A percentile compares a stretch with the other conserved stretches of the same genome.
Conservation (phyloP, 2,888 invertebrate species). For the Epinotia brunnichana region DNA sequence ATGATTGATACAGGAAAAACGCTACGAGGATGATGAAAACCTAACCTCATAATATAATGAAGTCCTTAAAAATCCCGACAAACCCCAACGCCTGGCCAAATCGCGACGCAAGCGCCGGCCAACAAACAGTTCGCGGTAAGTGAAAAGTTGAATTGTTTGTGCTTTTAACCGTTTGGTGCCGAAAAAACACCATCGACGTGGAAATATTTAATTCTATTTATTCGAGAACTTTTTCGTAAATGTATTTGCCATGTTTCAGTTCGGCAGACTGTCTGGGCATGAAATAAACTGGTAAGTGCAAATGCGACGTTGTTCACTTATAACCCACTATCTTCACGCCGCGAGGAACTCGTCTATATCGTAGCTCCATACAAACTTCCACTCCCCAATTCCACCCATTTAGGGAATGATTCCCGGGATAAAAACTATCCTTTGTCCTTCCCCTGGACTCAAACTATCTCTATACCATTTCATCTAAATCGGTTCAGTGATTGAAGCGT, state of each 20-base stretch:
- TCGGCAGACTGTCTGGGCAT: conserved; percentile 1
- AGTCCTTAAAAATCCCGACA: not conserved
- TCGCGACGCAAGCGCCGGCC: conserved; percentile 55
- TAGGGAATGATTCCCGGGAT: too few relatives aligned
- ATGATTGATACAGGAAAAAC: too few relatives aligned
- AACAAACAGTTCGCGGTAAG: conserved; percentile 61
- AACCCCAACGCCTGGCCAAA: conserved; percentile 39
- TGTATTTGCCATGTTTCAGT: not conserved
- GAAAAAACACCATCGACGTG: conserved; percentile 54
- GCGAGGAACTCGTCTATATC: too few relatives aligned
- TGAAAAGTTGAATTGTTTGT: conserved; percentile 69
- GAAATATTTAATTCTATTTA: conserved; percentile 60
- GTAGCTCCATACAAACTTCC: too few relatives aligned
- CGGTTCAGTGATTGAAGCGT: too few relatives aligned
- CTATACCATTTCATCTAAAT: too few relatives aligned
- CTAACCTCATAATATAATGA: too few relatives aligned
- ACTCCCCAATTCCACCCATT: too few relatives aligned
- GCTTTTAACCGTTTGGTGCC: conserved; percentile 56
- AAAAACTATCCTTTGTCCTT: too few relatives aligned
- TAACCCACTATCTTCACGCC: too few relatives aligned
- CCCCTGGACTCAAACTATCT: too few relatives aligned
- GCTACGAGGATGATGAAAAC: too few relatives aligned
- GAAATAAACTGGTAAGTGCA: not conserved
- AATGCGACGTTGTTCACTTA: not conserved
- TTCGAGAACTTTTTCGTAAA: conserved; percentile 50